Base-by-base conservation (phyloP, 2,797 vertebrate genomes). In the Aulostomus chinensis region DNA sequence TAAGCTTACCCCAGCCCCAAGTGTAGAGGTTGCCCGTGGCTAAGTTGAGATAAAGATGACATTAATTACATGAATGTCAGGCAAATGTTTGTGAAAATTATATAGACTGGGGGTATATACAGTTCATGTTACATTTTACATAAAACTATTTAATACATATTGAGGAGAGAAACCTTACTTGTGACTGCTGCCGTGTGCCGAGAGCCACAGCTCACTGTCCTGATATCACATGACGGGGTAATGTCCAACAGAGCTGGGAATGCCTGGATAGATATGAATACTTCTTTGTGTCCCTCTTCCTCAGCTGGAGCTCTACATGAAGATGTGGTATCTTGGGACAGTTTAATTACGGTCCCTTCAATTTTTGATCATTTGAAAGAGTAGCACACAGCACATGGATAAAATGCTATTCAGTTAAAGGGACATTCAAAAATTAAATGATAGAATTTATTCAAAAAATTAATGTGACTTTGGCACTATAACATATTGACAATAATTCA, bases 1-100 rank as follows among this genome's bases (percentile, higher is more conserved):
- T 9, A 57, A 31, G 29, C 78, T 94, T 89, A 98, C 97, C 96
- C 97, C 96, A 99, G 67, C 97, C 97, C 96, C 97, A 99, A 10
- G 96, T 96, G 78, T 94, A 98, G 33, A 98, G 93, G 48, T 94
- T 88, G 0, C 96, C 94, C 0, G 62, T 58, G 3, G 91, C 97
- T 99, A 80, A 64, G 89, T 84, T 14, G 1, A 45, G 13, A 46
- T 35, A 24, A 32, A 20, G 6, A 17, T 47, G 8, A 49, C 16
- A 30, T 14, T 24, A 15, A 3, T 40, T 9, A 12, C 3, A 28
- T 0, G 15, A 2, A 12, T n/a, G n/a, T n/a, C n/a, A n/a, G n/a
- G n/a, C n/a, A n/a, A n/a, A n/a, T n/a, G n/a, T n/a, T n/a, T n/a
- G n/a, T n/a, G n/a, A n/a, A n/a, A n/a, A n/a, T n/a, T n/a, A n/a